Evolutionary conservation across 2,113 vertebrate species (phyloP).

Genomic region (Recurvirostra avosetta): DNA sequence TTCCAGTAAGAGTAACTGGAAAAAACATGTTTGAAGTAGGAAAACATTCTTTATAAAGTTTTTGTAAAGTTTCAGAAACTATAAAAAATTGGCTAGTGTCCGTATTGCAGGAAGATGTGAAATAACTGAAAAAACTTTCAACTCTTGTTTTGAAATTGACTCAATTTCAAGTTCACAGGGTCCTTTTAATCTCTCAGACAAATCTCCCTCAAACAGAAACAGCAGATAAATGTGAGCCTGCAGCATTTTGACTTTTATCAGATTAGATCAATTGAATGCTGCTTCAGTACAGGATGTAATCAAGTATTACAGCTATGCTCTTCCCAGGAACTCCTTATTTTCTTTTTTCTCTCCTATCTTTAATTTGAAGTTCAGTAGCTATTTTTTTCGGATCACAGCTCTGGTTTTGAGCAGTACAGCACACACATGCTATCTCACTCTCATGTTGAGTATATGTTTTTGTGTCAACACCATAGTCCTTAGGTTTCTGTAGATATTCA

Average conservation of each 20-base stretch:
- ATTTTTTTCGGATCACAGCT: not conserved
- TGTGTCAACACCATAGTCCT: not conserved
- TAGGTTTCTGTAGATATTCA: not conserved
- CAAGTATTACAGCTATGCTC: not conserved
- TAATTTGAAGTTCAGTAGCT: not conserved
- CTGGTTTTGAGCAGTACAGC: not conserved
- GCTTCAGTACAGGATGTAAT: slow-evolving; percentile 10
- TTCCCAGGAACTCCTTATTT: slow-evolving; percentile 10
- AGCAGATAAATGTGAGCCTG: slow-evolving; percentile 15
- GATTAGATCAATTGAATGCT: slow-evolving; percentile 2
- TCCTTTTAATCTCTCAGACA: slow-evolving; percentile 31
- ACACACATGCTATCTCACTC: not conserved
- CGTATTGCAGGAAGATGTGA: not conserved
- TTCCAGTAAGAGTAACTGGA: not conserved
- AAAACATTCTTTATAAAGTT: not conserved
- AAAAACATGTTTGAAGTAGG: not conserved
- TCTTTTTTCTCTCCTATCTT: not conserved
- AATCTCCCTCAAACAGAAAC: slow-evolving; percentile 18
- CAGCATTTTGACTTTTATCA: slow-evolving; percentile 28
- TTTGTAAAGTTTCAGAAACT: not conserved
- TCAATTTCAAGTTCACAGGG: not conserved
- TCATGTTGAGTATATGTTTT: not conserved
- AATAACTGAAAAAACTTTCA: slow-evolving; percentile 14
- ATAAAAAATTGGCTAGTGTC: not conserved
- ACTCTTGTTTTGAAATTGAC: slow-evolving; percentile 22